phyloP scores from a whole-genome alignment of 2,888 invertebrate species.

The Lasioglossum leucozonium region DNA sequence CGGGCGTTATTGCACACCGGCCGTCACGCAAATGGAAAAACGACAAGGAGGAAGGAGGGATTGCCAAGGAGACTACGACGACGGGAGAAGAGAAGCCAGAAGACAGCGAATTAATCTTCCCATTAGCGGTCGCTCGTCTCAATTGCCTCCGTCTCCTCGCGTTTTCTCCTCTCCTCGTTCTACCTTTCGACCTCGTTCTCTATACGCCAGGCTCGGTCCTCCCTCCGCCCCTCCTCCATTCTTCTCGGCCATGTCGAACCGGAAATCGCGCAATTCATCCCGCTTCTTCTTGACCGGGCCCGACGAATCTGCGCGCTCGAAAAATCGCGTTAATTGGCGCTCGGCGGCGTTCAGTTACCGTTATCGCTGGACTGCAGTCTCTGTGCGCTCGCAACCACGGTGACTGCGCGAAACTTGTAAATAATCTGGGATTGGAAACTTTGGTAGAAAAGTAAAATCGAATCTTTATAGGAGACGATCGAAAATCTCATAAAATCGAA shows the following conservation, averaged over 20 bases:
- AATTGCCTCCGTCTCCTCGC: slow-evolving; percentile 65
- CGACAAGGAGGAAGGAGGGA: slow-evolving; percentile 7
- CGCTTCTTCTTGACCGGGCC: slow-evolving; percentile 40
- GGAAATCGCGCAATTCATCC: slow-evolving; percentile 73
- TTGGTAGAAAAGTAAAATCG: neutral
- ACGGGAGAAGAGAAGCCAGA: slow-evolving; percentile 49
- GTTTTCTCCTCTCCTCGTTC: slow-evolving; percentile 37
- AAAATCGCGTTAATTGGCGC: slow-evolving; percentile 57
- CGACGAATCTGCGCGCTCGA: slow-evolving; percentile 57
- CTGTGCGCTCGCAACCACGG: neutral
- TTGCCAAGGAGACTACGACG: slow-evolving; percentile 5
- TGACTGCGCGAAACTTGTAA: neutral
- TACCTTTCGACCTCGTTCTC: slow-evolving; percentile 56
- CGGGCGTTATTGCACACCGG: neutral
- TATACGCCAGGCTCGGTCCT: slow-evolving; percentile 18
- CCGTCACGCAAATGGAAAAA: slow-evolving; percentile 35
- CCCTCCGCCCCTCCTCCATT: slow-evolving; percentile 19
- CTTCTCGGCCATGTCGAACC: slow-evolving; percentile 60
- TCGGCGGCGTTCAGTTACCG: slow-evolving; percentile 16
- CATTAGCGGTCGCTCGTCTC: slow-evolving; percentile 75
- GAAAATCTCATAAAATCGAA: no score
- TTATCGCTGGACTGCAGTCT: slow-evolving; percentile 14
- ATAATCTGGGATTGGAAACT: neutral
- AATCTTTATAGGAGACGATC: no score
- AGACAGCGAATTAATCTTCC: slow-evolving; percentile 76